A percentile compares a stretch with the other conserved stretches of the same genome.
Evolutionary conservation across 1,140 invertebrate species (phyloP).

Genomic region (Saccostrea cuccullata): DNA sequence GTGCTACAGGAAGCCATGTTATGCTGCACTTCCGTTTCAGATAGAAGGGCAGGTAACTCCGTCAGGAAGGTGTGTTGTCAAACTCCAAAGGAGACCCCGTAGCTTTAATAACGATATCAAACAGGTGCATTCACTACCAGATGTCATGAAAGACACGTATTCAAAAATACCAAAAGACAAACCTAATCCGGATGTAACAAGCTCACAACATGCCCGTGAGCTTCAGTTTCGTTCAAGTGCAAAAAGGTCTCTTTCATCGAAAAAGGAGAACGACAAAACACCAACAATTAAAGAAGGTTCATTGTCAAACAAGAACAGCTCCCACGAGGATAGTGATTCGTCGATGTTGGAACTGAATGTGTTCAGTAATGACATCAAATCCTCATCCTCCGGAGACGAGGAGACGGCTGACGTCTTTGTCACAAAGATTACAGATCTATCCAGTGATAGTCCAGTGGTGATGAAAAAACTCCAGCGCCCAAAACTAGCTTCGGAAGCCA

Average conservation of each 20-base stretch:
- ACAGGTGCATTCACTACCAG: constrained; percentile 42
- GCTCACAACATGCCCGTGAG: constrained; percentile 9
- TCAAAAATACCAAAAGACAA: constrained; percentile 26
- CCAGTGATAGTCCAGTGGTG: neutral
- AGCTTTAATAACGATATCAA: constrained; percentile 47
- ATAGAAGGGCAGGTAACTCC: constrained; percentile 48
- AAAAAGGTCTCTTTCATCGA: constrained; percentile 19
- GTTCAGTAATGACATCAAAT: neutral
- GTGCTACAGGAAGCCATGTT: constrained; percentile 52
- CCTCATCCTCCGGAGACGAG: constrained; percentile 32
- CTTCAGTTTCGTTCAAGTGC: constrained; percentile 16
- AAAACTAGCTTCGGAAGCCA: neutral
- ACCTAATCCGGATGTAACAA: constrained; percentile 18
- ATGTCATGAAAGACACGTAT: constrained; percentile 50
- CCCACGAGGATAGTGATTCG: constrained; percentile 25
- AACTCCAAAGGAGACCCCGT: constrained; percentile 44
- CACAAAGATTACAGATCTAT: constrained; percentile 52
- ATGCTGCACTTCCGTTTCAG: constrained; percentile 46
- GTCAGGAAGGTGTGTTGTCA: constrained; percentile 44
- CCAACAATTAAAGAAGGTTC: constrained; percentile 29
- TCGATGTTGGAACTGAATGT: constrained; percentile 26
- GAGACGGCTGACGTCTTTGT: constrained; percentile 49
- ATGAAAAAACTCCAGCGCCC: neutral
- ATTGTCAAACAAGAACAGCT: constrained; percentile 18
- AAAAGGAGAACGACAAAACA: neutral